Base-by-base conservation (phyloP, 2,888 invertebrate species). In the Spodoptera picta region DNA sequence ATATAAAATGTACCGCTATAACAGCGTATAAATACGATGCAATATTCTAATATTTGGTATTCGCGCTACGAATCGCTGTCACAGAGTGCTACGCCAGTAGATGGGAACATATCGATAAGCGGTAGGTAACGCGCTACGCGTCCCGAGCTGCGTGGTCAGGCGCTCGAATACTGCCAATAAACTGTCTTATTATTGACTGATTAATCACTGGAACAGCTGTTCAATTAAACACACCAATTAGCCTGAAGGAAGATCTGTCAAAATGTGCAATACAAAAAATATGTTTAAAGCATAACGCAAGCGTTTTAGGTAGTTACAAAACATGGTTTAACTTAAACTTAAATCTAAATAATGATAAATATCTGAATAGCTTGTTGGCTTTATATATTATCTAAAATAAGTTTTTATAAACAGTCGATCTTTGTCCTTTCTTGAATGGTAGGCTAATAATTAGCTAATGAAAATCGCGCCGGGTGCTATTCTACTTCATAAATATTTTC, bases 401-500 rank as follows among this genome's bases (percentile, higher is more conserved):
- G 51, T 41, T 47, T 52, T 57, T 57, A 53, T n/a, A 43, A 44
- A 31, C 42, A 55, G 55, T 65, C 54, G 55, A 54, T 74, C 66
- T 60, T 64, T 65, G 52, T 68, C 60, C 56, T 50, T 51, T 65
- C 70, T 69, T 56, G 69, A 67, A 51, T 73, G 63, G 69, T 73
- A 65, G 69, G 72, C 80, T 81, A 86, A 87, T 92, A 92, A 93
- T 93, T 93, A 92, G 89, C 90, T 93, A 92, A 93, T 93, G 92
- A 92, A 91, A 90, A 86, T 91, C 87, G 89, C 86, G 84, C 85
- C 82, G 81, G 83, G 75, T 82, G 79, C 84, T 81, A 87, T 88
- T 91, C 89, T 88, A 87, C 90, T 91, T 92, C 90, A 92, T 93
- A 94, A 93, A 94, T 94, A 93, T 92, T 92, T 91, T 89, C 90